phyloP scores from a whole-genome alignment of 2,797 vertebrate genomes.

The Potorous gilbertii region DNA sequence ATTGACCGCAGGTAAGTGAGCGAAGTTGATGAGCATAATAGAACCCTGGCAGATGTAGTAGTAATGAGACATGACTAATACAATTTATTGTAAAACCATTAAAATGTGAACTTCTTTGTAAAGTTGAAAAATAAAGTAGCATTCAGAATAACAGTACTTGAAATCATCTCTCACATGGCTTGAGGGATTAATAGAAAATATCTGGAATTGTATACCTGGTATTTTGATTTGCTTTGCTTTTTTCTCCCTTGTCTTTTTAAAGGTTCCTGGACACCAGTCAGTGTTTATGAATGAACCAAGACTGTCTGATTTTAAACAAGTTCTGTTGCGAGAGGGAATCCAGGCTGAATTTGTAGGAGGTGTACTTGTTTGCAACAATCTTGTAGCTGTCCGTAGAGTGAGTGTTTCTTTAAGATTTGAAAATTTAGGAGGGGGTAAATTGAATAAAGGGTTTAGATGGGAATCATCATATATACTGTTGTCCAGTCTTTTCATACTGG shows the following conservation, averaged over 20 bases:
- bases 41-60: background rate
- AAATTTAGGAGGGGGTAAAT: background rate
- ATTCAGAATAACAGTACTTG: slow-evolving; percentile 52
- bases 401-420: slow-evolving; percentile 77
- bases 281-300: slow-evolving; percentile 99
- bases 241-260: slow-evolving; percentile 49
- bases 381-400: slow-evolving; percentile 98
- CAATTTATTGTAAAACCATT: slow-evolving; percentile 42
- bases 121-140: slow-evolving; percentile 57
- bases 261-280: slow-evolving; percentile 97
- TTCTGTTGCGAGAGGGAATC: slow-evolving; percentile 96
- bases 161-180: slow-evolving; percentile 44
- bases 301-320: slow-evolving; percentile 99
- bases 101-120: slow-evolving; percentile 54
- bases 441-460: background rate
- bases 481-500: background rate
- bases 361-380: slow-evolving; percentile 98
- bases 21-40: slow-evolving; percentile 9
- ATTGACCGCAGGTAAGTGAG: slow-evolving; percentile 57
- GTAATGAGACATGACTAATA: slow-evolving; percentile 60
- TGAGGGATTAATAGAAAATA: slow-evolving; percentile 21
- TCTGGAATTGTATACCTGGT: background rate
- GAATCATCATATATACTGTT: background rate
- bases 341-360: slow-evolving; percentile 99
- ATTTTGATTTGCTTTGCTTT: slow-evolving; percentile 31